These are phyloP conservation scores for Trachurus trachurus DNA, from an alignment of 2,797 vertebrate species.

Conservation along the genomic window DNA sequence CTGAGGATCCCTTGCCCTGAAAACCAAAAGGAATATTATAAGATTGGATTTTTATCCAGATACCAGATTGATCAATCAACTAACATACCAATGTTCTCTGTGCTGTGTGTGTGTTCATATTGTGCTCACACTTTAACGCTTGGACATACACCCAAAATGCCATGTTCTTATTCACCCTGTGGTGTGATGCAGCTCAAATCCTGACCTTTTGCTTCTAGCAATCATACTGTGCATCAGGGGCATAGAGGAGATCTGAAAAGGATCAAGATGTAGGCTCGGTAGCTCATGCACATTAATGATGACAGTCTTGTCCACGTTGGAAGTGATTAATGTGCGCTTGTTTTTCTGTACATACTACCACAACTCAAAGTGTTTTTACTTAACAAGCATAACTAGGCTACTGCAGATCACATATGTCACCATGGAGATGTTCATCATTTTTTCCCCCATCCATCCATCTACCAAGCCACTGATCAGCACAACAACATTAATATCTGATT, in stretches of 20 bases:
- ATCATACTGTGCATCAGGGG: neutral
- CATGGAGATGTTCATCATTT: no score
- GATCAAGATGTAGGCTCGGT: neutral
- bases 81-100: neutral
- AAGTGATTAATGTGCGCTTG: no score
- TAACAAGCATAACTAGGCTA: no score
- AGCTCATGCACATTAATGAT: neutral
- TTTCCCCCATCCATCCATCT: no score
- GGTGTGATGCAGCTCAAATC: constrained; percentile 21
- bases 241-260: neutral
- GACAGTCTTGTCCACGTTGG: no score
- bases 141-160: neutral
- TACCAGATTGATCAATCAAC: neutral
- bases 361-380: no score
- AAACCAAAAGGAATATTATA: neutral
- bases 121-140: neutral
- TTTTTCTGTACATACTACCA: no score
- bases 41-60: neutral
- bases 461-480: no score
- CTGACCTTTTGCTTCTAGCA: constrained; percentile 15
- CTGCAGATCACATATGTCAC: no score
- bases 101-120: neutral
- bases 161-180: constrained; percentile 30
- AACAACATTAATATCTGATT: no score
- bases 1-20: neutral